Evolutionary conservation across 2,113 vertebrate species (phyloP).

Genomic region (Boulengeromyrus knoepffleri): DNA sequence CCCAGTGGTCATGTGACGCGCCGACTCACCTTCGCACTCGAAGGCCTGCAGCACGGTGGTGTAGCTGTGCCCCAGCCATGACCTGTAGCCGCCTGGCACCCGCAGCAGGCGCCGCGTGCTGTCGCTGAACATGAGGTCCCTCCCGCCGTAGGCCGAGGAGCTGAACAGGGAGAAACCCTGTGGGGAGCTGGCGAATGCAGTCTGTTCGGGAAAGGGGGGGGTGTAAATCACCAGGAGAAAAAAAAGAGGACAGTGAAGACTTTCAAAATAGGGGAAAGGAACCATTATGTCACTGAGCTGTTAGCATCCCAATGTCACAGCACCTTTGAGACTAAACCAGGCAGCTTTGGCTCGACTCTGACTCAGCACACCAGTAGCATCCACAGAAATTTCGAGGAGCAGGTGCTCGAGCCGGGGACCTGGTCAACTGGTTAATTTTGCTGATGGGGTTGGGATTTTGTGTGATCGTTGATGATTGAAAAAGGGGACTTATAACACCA

Average conservation of each 20-base stretch:
- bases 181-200: conserved; percentile 53
- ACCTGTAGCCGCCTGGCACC: conserved; percentile 62
- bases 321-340: background rate
- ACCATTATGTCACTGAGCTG: background rate
- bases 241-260: conserved; percentile 30
- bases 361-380: background rate
- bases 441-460: background rate
- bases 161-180: conserved; percentile 63
- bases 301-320: background rate
- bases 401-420: background rate
- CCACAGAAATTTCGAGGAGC: background rate
- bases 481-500: background rate
- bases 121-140: conserved; percentile 62
- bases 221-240: background rate
- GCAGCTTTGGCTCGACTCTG: background rate
- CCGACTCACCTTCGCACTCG: conserved; percentile 63
- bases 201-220: conserved; percentile 38
- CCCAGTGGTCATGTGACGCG: background rate
- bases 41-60: conserved; percentile 62
- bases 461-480: background rate
- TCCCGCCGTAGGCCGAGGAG: conserved; percentile 54
- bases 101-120: conserved; percentile 62
- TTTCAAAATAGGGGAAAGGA: background rate
- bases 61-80: conserved; percentile 65
- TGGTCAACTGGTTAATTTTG: background rate